Percentiles rank a stretch among this genome's conserved stretches.
phyloP scores from a whole-genome alignment of 1,140 invertebrate species.

The Brachionus sp. region DNA sequence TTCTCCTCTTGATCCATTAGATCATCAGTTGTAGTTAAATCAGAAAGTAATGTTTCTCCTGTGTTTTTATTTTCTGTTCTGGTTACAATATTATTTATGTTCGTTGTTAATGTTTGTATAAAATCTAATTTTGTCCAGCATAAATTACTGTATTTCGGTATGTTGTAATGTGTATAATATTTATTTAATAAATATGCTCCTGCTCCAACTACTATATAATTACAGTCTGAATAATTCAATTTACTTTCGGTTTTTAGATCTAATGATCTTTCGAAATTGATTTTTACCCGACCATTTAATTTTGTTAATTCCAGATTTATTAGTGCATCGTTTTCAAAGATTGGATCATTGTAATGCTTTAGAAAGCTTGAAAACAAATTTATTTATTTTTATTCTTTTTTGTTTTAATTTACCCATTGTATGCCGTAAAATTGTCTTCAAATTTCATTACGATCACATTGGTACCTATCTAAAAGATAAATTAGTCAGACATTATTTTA shows the following conservation, averaged over 20 bases:
- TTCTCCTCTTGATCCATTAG: too few species aligned
- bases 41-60: background rate
- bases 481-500: background rate
- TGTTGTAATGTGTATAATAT: background rate
- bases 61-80: background rate
- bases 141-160: background rate
- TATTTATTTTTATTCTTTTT: background rate
- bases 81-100: background rate
- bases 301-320: background rate
- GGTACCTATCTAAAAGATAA: background rate
- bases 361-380: background rate
- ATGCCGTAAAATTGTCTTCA: background rate
- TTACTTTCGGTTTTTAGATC: background rate
- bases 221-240: conserved; percentile 27
- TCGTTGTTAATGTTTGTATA: conserved; percentile 45
- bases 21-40: background rate
- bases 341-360: background rate
- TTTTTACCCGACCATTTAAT: background rate
- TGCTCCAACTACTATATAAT: background rate
- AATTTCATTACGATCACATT: background rate
- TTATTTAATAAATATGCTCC: background rate
- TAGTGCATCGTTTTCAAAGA: background rate
- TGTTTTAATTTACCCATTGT: background rate
- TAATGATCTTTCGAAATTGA: background rate
- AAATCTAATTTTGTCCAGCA: conserved; percentile 2